A percentile compares a stretch with the other conserved stretches of the same genome.
Conservation (phyloP, 2,888 invertebrate genomes). For the Magallana nippona region DNA sequence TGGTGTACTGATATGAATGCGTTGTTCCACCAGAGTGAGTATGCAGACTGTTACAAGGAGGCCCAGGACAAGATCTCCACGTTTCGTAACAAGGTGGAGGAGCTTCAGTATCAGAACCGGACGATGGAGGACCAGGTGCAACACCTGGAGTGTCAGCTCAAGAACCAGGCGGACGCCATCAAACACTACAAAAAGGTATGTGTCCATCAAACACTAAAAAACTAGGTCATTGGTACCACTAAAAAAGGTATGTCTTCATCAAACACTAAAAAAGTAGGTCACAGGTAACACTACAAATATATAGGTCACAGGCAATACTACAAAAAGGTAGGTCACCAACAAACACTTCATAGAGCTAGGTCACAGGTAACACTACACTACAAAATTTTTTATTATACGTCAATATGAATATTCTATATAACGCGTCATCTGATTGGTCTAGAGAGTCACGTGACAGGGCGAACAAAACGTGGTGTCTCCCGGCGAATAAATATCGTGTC, state of each 20-base stretch:
- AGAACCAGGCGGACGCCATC: conserved; percentile 60
- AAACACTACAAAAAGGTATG: conserved; percentile 67
- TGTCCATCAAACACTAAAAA: background rate
- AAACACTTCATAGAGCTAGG: background rate
- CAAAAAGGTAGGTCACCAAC: background rate
- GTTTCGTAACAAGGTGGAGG: conserved; percentile 68
- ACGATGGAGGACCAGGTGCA: conserved; percentile 63
- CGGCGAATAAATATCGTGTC: too few relatives aligned
- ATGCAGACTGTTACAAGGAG: conserved; percentile 66
- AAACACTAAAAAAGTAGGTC: background rate
- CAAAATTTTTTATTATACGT: too few relatives aligned
- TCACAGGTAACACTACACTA: conserved; percentile 53
- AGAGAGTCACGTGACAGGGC: too few relatives aligned
- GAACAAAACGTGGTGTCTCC: too few relatives aligned
- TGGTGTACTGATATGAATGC: background rate
- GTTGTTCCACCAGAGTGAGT: conserved; percentile 62
- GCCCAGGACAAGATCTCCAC: conserved; percentile 66
- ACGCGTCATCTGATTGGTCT: too few relatives aligned
- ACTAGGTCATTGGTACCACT: background rate
- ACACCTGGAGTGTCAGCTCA: conserved; percentile 64
- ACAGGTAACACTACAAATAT: background rate
- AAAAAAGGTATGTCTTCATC: too few relatives aligned
- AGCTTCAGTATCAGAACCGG: conserved; percentile 63
- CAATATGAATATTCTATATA: too few relatives aligned
- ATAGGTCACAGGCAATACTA: background rate